A percentile compares a stretch with the other conserved stretches of the same genome.
Evolutionary conservation across 2,113 vertebrate genomes (phyloP).

Genomic region (Protomyctophum bolini): DNA sequence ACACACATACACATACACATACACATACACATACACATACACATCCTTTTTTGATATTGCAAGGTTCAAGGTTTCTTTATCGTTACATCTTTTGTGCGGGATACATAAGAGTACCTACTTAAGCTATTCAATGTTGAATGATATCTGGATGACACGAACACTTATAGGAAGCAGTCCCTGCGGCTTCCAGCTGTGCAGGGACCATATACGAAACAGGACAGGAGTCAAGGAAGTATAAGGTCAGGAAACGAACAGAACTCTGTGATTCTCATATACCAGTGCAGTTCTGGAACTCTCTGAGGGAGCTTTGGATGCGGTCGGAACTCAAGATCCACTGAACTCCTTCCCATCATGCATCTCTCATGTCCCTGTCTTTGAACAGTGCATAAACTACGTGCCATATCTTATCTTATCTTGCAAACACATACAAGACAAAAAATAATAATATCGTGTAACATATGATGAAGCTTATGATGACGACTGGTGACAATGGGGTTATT

Average conservation of each 20-base stretch:
- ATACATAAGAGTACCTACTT: too few species aligned
- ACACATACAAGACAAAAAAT: slow-evolving; percentile 55
- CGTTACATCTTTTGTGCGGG: too few species aligned
- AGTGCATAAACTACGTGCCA: slow-evolving; percentile 64
- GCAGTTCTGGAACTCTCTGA: neutral
- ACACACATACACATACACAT: neutral
- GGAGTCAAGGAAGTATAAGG: slow-evolving; percentile 4
- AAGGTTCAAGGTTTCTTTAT: neutral
- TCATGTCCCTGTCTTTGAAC: slow-evolving; percentile 32
- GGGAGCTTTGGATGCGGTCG: too few species aligned
- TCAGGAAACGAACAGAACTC: slow-evolving; percentile 20
- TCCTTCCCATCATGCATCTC: neutral
- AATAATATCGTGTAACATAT: slow-evolving; percentile 53
- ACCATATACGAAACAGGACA: neutral
- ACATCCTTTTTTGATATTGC: neutral
- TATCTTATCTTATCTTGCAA: slow-evolving; percentile 67
- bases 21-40: neutral
- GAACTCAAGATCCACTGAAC: neutral
- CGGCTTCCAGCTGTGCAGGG: slow-evolving; percentile 3
- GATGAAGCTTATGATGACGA: slow-evolving; percentile 45
- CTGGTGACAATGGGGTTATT: slow-evolving; percentile 42
- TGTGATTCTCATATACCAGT: neutral
- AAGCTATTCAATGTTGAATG: too few species aligned
- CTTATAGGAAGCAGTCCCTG: too few species aligned
- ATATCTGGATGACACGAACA: too few species aligned